These are phyloP conservation scores for Eurypyga helias DNA, from an alignment of 2,113 vertebrate species.

Conservation along the genomic window DNA sequence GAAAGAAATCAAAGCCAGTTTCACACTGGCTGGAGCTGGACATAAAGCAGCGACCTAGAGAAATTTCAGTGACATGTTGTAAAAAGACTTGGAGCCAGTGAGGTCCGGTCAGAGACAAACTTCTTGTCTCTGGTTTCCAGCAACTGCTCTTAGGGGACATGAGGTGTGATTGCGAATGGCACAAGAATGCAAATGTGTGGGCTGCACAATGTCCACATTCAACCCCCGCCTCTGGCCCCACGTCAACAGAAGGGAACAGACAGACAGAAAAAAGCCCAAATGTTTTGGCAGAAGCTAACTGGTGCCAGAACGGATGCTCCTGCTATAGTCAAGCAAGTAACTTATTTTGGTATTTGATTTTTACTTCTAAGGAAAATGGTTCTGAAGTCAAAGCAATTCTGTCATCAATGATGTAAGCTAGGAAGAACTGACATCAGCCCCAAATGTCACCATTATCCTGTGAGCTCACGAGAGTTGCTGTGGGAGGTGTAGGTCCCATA, in stretches of 20 bases:
- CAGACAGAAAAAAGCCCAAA: not conserved
- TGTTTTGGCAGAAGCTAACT: not conserved
- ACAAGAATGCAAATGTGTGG: slow-evolving; percentile 31
- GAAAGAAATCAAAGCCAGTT: not conserved
- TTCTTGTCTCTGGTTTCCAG: slow-evolving; percentile 47
- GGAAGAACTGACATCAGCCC: not conserved
- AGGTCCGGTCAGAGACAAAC: slow-evolving; percentile 3
- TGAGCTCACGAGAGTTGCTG: not conserved
- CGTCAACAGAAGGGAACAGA: slow-evolving; percentile 6
- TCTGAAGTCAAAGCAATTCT: not conserved
- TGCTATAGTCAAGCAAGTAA: not conserved
- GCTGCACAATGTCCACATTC: slow-evolving; percentile 49
- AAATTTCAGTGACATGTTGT: slow-evolving; percentile 8
- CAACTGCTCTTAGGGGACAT: not conserved
- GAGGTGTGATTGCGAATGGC: slow-evolving; percentile 35
- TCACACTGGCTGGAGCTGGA: not conserved
- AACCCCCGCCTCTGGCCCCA: not conserved
- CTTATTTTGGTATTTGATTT: not conserved
- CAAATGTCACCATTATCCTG: not conserved
- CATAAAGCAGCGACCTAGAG: not conserved
- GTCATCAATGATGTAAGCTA: not conserved
- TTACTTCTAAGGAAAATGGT: not conserved
- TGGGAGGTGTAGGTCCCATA: not conserved
- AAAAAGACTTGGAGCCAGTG: slow-evolving; percentile 9
- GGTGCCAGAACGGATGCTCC: not conserved